Percentiles rank a stretch among this genome's conserved stretches.
phyloP scores from a whole-genome alignment of 1,140 invertebrate genomes.

The Drosophila navojoa region DNA sequence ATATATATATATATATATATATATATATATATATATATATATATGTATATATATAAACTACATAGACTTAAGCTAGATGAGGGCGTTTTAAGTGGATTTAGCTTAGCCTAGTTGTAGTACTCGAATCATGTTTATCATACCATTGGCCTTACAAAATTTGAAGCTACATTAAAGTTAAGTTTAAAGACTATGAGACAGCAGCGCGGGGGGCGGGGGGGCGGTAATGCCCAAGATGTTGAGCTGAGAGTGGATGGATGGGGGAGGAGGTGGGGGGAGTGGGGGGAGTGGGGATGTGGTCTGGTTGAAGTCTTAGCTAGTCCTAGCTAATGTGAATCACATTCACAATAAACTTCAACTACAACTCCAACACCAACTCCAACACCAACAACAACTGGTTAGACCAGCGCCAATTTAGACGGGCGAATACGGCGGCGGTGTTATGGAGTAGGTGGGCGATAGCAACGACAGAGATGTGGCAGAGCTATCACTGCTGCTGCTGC shows the following conservation, averaged over 20 bases:
- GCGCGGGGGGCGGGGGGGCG: not conserved
- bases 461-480: slow-evolving; percentile 1
- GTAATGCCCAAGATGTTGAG: not conserved
- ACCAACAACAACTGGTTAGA: slow-evolving; percentile 11
- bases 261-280: not conserved
- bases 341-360: not conserved
- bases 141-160: slow-evolving; percentile 42
- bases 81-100: not conserved
- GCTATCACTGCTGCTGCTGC: not conserved
- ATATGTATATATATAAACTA: too few species aligned
- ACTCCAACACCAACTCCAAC: not conserved
- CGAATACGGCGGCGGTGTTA: slow-evolving; percentile 58
- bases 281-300: not conserved
- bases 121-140: slow-evolving; percentile 41
- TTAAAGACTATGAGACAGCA: slow-evolving; percentile 30
- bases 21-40: too few species aligned
- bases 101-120: not conserved
- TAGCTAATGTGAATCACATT: slow-evolving; percentile 23
- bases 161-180: slow-evolving; percentile 40
- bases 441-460: slow-evolving; percentile 50
- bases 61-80: slow-evolving; percentile 15
- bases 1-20: too few species aligned
- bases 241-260: not conserved
- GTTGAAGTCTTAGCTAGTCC: not conserved
- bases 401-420: slow-evolving; percentile 30